Conservation (phyloP, 2,888 invertebrate species). For the Nemapogon koenigi region DNA sequence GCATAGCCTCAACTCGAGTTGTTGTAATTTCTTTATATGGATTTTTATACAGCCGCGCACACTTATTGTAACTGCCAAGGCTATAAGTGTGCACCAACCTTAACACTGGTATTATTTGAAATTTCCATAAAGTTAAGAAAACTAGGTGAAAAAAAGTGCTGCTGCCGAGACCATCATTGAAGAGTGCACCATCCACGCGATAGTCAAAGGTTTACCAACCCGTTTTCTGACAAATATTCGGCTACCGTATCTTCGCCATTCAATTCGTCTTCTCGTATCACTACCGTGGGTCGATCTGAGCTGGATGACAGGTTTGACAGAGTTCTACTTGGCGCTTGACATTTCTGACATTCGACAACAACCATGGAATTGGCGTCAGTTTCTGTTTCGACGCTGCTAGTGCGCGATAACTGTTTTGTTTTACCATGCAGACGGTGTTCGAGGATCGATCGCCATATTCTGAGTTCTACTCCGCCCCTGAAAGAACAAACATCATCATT, state of each 20-base stretch:
- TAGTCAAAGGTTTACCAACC: slow-evolving; percentile 49
- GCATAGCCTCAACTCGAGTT: too few species aligned
- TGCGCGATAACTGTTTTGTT: slow-evolving; percentile 29
- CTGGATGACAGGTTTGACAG: slow-evolving; percentile 22
- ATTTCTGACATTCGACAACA: slow-evolving; percentile 47
- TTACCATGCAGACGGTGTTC: slow-evolving; percentile 54
- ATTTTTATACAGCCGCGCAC: too few species aligned
- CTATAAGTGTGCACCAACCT: too few species aligned
- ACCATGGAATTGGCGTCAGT: slow-evolving; percentile 53
- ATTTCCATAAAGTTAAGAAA: too few species aligned
- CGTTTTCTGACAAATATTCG: slow-evolving; percentile 38
- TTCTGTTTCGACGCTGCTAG: slow-evolving; percentile 49
- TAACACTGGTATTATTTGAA: too few species aligned
- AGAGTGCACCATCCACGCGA: slow-evolving; percentile 61
- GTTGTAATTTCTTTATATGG: too few species aligned
- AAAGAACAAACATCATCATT: slow-evolving; percentile 19
- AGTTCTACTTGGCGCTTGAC: slow-evolving; percentile 1
- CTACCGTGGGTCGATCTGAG: slow-evolving; percentile 41
- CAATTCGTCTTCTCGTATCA: slow-evolving; percentile 34
- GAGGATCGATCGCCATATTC: slow-evolving; percentile 83
- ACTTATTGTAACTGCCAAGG: too few species aligned
- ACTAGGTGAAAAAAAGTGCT: too few species aligned
- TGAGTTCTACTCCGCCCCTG: slow-evolving; percentile 83
- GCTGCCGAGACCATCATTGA: slow-evolving; percentile 29
- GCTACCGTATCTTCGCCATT: slow-evolving; percentile 35